Evolutionary conservation across 2,888 invertebrate genomes (phyloP).

Genomic region (Silvanus unidentatus): DNA sequence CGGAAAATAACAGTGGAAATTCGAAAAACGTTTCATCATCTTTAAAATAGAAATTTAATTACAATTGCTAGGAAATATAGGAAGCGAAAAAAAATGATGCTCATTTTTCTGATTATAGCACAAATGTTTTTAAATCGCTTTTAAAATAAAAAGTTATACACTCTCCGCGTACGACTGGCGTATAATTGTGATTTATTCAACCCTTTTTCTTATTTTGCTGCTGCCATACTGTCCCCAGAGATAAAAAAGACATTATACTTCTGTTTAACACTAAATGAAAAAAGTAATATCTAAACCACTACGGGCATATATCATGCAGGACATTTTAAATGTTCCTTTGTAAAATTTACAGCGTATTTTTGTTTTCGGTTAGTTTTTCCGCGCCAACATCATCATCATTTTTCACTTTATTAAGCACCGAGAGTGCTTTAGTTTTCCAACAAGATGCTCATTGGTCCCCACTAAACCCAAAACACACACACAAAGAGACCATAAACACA

Average conservation of each 20-base stretch:
- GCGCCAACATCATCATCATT: neutral
- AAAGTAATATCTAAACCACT: constrained; percentile 39
- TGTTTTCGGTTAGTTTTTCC: constrained; percentile 19
- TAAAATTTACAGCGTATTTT: constrained; percentile 27
- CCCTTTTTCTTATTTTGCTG: constrained; percentile 24
- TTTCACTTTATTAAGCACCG: neutral
- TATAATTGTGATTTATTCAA: constrained; percentile 28
- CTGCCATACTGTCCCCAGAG: constrained; percentile 33
- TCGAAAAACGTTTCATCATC: neutral
- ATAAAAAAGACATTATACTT: constrained; percentile 45
- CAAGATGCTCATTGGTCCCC: neutral
- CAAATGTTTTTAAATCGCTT: no score
- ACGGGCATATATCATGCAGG: constrained; percentile 33
- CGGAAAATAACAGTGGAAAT: constrained; percentile 13
- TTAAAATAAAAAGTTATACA: no score
- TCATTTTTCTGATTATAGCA: no score
- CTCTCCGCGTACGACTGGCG: no score
- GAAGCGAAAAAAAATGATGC: no score
- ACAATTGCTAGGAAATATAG: no score
- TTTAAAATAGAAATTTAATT: no score
- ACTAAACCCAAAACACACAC: no score
- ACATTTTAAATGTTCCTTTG: constrained; percentile 31
- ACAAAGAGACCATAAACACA: no score
- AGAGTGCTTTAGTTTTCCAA: neutral
- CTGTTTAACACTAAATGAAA: constrained; percentile 35